These are phyloP conservation scores for Pygoscelis antarcticus DNA, from an alignment of 2,113 vertebrate genomes.

Conservation along the genomic window DNA sequence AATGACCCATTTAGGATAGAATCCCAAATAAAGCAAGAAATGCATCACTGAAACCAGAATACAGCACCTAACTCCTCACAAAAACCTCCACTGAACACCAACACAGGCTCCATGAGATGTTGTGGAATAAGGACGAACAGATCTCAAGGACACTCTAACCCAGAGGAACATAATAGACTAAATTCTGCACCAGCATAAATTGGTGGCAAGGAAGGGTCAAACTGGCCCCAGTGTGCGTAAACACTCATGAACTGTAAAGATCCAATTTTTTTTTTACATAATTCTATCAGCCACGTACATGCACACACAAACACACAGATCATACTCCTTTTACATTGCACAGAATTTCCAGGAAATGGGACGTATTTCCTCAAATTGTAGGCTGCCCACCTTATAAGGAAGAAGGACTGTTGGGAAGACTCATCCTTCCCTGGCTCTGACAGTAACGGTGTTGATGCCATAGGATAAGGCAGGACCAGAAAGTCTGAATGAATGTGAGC, in stretches of 20 bases:
- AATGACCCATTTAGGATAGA: background rate
- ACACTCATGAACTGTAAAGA: background rate
- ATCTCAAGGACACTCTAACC: background rate
- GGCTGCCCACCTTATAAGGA: background rate
- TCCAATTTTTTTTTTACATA: background rate
- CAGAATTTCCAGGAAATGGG: slow-evolving; percentile 29
- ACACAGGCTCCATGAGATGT: background rate
- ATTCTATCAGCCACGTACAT: background rate
- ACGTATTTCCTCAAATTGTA: slow-evolving; percentile 5
- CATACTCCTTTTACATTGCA: background rate
- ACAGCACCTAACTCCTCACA: background rate
- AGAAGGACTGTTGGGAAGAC: background rate
- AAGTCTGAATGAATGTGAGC: background rate
- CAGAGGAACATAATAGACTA: background rate
- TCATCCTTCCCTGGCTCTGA: background rate
- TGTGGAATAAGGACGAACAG: background rate
- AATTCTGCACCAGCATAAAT: background rate
- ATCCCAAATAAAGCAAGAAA: background rate
- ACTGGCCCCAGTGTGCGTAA: fast-evolving
- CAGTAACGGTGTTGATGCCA: fast-evolving
- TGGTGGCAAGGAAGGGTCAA: background rate
- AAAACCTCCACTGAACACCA: background rate
- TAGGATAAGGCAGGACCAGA: background rate
- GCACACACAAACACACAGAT: background rate
- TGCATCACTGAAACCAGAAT: background rate